Base-by-base conservation (phyloP, 2,113 vertebrate genomes). In the Danio rerio region DNA sequence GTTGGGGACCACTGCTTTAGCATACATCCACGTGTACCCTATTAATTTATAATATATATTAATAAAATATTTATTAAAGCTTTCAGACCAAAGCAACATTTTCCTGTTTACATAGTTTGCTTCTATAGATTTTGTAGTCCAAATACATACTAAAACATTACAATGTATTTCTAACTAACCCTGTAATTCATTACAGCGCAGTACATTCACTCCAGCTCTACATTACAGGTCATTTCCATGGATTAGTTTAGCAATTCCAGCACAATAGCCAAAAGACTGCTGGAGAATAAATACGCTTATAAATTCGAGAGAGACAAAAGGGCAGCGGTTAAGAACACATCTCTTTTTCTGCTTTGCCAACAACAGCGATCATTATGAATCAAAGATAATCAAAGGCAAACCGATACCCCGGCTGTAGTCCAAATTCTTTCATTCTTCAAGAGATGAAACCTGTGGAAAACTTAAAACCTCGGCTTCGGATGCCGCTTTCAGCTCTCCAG, bases 371-470 rank as follows among this genome's bases (percentile, higher is more conserved):
- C 15, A 72, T 52, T 9, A 8, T 65, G 6, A 68, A 66, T 78
- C 68, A 84, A 78, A 68, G 31, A 59, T 42, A 40, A 68, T 58
- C 53, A 52, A 50, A 80, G 50, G 18, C 62, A 68, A 72, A 53
- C 55, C 40, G 81, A 83, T 49, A 61, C 9, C 18, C 42, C n/a
- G 65, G 42, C 56, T 71, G 20, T 56, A 72, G 65, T 72, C 21
- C 72, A 78, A 43, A 62, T 45, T 72, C 11, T 7, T 43, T 9
- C 2, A 68, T 47, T 47, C 18, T 9, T 52, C 45, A 70, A 61
- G 71, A 49, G 71, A 9, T n/a, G 18, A 55, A 63, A 47, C 21
- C 40, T 52, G 21, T 52, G 66, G 82, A 55, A 31, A 45, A 21
- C 10, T 87, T 84, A 42, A 31, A 68, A 68, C n/a, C 52, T 49